These are phyloP conservation scores for Aegotheles bennettii DNA, from an alignment of 2,113 vertebrate species.

Conservation along the genomic window DNA sequence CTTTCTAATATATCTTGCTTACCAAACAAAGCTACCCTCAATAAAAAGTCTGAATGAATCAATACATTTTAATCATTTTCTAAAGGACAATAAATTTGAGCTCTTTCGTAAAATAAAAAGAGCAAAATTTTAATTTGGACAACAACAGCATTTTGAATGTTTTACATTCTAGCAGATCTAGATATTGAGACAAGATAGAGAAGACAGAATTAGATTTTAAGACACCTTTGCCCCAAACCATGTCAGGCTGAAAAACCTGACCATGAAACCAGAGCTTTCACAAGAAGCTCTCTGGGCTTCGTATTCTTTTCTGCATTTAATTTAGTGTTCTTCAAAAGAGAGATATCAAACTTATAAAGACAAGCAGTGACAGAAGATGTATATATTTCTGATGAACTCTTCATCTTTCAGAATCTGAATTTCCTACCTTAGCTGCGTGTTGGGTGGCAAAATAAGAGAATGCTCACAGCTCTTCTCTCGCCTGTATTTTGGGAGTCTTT, in stretches of 20 bases:
- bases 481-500: not conserved
- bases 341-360: not conserved
- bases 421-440: not conserved
- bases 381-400: not conserved
- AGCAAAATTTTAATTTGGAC: not conserved
- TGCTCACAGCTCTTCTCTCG: not conserved
- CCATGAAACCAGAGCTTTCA: not conserved
- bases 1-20: not conserved
- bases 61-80: not conserved
- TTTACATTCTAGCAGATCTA: not conserved
- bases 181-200: not conserved
- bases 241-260: not conserved
- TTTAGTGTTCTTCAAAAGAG: not conserved
- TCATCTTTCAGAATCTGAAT: not conserved
- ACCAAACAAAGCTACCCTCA: not conserved
- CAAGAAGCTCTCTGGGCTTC: not conserved
- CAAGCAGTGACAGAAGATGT: not conserved
- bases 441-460: not conserved
- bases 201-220: not conserved
- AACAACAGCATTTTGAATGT: not conserved
- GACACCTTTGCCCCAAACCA: not conserved
- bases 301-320: not conserved
- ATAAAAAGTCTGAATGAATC: not conserved
- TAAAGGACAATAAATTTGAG: not conserved
- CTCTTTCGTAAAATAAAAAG: not conserved